A percentile compares a stretch with the other conserved stretches of the same genome.
phyloP scores from a whole-genome alignment of 2,888 invertebrate species.

The Nipponacmea schrenckii region DNA sequence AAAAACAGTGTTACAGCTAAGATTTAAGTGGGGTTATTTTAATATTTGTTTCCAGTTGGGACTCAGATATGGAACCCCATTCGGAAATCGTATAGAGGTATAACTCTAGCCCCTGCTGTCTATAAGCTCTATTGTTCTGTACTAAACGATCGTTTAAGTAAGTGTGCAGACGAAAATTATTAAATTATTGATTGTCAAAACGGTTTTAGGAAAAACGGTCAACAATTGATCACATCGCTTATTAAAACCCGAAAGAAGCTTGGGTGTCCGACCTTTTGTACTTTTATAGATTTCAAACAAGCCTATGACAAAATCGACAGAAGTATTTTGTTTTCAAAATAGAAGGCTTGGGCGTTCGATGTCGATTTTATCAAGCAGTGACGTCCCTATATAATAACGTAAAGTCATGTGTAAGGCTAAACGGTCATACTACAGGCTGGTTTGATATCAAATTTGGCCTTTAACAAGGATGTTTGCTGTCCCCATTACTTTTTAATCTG shows the following conservation, averaged over 20 bases:
- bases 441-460: no score
- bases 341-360: no score
- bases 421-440: conserved; percentile 9
- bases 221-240: conserved; percentile 23
- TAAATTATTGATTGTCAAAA: conserved; percentile 25
- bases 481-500: no score
- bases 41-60: no score
- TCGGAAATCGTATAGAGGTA: conserved; percentile 29
- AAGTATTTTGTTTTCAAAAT: no score
- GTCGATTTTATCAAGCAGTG: conserved; percentile 2
- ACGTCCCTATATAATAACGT: conserved; percentile 9
- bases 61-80: no score
- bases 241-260: conserved; percentile 1
- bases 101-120: conserved; percentile 22
- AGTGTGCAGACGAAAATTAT: conserved; percentile 18
- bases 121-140: conserved; percentile 30
- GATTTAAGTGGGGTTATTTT: no score
- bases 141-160: conserved; percentile 23
- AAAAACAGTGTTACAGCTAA: no score
- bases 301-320: conserved; percentile 9
- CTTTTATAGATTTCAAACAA: conserved; percentile 11
- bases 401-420: conserved; percentile 10
- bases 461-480: no score
- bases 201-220: conserved; percentile 25
- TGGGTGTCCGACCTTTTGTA: neutral